Evolutionary conservation across 2,113 vertebrate species (phyloP).

Genomic region (Anolis carolinensis): DNA sequence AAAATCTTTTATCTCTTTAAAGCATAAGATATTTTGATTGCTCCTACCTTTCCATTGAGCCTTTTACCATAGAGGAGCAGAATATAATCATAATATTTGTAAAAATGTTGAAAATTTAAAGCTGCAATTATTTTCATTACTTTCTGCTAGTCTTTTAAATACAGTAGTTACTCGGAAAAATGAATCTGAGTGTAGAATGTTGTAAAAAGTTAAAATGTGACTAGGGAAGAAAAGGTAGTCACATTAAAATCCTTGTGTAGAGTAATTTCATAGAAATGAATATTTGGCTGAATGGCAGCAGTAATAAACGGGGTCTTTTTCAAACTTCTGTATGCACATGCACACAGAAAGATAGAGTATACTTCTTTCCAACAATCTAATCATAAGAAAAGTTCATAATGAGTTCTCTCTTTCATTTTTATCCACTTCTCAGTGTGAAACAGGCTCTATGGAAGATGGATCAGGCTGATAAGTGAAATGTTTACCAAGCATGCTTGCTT

Average conservation of each 20-base stretch:
- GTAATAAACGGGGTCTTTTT: not conserved
- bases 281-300: constrained; percentile 45
- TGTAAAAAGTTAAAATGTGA: constrained; percentile 46
- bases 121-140: constrained; percentile 45
- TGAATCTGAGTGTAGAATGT: not conserved
- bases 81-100: constrained; percentile 10
- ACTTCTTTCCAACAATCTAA: constrained; percentile 18
- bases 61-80: not conserved
- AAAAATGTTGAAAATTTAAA: constrained; percentile 61
- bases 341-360: not conserved
- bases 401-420: not conserved
- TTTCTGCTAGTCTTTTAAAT: constrained; percentile 51
- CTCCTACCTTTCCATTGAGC: not conserved
- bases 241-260: constrained; percentile 43
- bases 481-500: constrained; percentile 22
- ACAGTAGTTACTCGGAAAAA: constrained; percentile 53
- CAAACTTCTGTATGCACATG: not conserved
- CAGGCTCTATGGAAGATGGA: constrained; percentile 28
- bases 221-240: not conserved
- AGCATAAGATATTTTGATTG: not conserved
- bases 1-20: constrained; percentile 35
- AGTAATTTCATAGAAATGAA: constrained; percentile 46
- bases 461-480: not conserved
- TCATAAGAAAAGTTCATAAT: constrained; percentile 36
- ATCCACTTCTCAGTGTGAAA: too few species aligned